Evolutionary conservation across 2,888 invertebrate species (phyloP).

Genomic region (Eutolmus rufibarbis): DNA sequence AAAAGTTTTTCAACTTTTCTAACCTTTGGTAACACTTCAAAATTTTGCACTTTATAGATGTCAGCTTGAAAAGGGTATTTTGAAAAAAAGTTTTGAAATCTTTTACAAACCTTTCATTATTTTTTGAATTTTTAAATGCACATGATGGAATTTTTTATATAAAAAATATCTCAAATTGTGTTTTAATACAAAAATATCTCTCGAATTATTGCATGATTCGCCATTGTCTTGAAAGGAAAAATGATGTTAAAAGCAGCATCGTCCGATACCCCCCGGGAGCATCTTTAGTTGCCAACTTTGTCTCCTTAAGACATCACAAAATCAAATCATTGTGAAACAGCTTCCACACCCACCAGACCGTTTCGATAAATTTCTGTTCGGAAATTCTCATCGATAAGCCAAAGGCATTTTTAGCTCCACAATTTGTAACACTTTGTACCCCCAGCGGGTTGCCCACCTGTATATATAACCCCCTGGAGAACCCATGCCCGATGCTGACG

Average conservation of each 20-base stretch:
- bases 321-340: not conserved
- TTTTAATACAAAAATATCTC: not conserved
- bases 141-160: not conserved
- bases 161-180: not conserved
- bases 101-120: not conserved
- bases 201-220: not conserved
- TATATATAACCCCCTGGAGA: not conserved
- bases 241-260: not conserved
- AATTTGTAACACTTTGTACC: slow-evolving; percentile 37
- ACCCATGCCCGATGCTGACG: not conserved
- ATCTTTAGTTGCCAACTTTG: not conserved
- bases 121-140: not conserved
- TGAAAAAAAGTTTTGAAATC: not conserved
- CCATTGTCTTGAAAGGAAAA: not conserved
- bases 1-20: not conserved
- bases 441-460: slow-evolving; percentile 18
- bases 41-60: not conserved
- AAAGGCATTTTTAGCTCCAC: slow-evolving; percentile 34
- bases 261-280: not conserved
- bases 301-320: not conserved
- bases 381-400: slow-evolving; percentile 21
- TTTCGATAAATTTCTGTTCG: slow-evolving; percentile 18
- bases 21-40: not conserved
- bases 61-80: not conserved
- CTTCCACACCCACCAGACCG: not conserved